A percentile compares a stretch with the other conserved stretches of the same genome.
These are phyloP conservation scores for Luperina testacea DNA, from an alignment of 2,888 invertebrate genomes.

Conservation along the genomic window DNA sequence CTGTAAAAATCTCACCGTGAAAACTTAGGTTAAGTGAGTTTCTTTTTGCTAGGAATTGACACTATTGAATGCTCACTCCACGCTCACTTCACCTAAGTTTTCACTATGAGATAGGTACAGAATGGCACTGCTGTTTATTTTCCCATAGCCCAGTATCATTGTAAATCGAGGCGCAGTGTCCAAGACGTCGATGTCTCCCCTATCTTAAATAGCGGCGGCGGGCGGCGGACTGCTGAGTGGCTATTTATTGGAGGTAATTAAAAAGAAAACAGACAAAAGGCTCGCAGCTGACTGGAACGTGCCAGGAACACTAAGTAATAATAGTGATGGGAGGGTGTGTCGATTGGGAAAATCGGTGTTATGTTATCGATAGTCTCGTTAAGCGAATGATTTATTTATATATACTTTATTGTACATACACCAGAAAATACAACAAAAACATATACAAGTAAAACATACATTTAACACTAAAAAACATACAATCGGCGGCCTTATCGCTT, in stretches of 20 bases:
- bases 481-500: neutral
- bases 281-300: constrained; percentile 86
- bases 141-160: constrained; percentile 42
- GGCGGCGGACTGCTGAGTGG: constrained; percentile 71
- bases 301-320: constrained; percentile 79
- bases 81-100: too few species aligned
- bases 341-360: constrained; percentile 12
- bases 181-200: constrained; percentile 66
- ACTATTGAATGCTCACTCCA: too few species aligned
- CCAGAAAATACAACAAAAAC: neutral
- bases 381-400: neutral
- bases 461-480: neutral
- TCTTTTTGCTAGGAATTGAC: too few species aligned
- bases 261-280: constrained; percentile 88
- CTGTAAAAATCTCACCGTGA: too few species aligned
- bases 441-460: too few species aligned
- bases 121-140: constrained; percentile 20
- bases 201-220: constrained; percentile 72
- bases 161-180: constrained; percentile 62
- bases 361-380: neutral
- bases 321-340: constrained; percentile 58
- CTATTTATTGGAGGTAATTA: constrained; percentile 88
- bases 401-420: neutral
- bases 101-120: too few species aligned
- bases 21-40: too few species aligned